Evolutionary conservation across 2,113 vertebrate genomes (phyloP), one percentile per base, ranked within the genome.

Genomic region (Semnornis frantzii): DNA sequence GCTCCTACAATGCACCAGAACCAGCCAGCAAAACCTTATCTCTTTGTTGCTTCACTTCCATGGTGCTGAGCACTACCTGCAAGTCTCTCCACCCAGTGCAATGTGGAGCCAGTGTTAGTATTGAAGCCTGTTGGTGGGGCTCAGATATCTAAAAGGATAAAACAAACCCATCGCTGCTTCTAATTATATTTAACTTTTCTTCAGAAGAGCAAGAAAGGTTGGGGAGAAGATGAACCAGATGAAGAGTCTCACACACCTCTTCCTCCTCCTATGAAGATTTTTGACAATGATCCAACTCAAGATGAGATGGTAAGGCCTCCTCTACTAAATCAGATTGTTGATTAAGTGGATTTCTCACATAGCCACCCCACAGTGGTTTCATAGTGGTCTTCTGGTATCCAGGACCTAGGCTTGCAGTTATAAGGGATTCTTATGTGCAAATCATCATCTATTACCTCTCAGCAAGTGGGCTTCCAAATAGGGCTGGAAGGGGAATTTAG

Each of bases 221-320:
- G 99, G 96, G 99, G 99, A 82, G 99, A 99, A 97, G 99, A 99
- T 92, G 99, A 99, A 93, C 97, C 98, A 71, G 99, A 99, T 50
- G 99, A 99, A 93, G 99, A 99, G 59, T 98, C 98, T 20, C 98
- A 98, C 96, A 99, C 99, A 12, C 99, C 98, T 23, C 98, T 99
- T 50, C 99, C 99, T 42, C 99, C 99, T 2, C 99, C 99, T 15
- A 99, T 99, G 99, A 99, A 99, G 97, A 99, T 99, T 97, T 99
- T 99, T 94, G 99, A 99, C 95, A 99, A 99, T 63, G 98, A 99
- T 44, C 99, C 99, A 48, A 97, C 98, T 20, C 98, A 98, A 34
- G 99, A 99, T 82, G 99, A 99, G 90, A 99, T 99, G 98, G 99
- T 99, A 98, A 90, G 98, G 34, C 69, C 50, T 89, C 69, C 37